These are phyloP conservation scores for Eurosta solidaginis DNA, from an alignment of 1,140 invertebrate species.

Conservation along the genomic window DNA sequence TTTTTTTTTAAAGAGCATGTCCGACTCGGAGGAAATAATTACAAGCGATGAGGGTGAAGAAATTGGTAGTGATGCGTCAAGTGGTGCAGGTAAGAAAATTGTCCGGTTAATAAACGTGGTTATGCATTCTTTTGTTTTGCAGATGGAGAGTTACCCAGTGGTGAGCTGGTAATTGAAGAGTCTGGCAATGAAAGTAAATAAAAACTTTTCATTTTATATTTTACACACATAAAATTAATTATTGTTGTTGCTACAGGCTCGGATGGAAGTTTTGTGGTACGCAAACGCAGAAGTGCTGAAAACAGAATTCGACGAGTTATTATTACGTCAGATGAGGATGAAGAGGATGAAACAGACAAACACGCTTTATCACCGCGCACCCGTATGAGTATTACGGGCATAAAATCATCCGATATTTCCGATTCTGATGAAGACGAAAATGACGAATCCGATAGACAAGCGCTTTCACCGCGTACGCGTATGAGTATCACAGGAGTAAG, in stretches of 20 bases:
- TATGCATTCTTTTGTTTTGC: not conserved
- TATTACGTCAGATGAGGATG: conserved; percentile 38
- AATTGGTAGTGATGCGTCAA: not conserved
- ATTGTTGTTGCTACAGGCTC: not conserved
- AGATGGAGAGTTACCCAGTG: not conserved
- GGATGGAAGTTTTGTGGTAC: conserved; percentile 6
- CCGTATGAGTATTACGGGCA: conserved; percentile 55
- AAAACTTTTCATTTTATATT: not conserved
- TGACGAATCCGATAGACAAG: conserved; percentile 46
- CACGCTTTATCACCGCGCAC: conserved; percentile 49
- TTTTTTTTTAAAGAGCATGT: conserved; percentile 5
- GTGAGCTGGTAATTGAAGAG: conserved; percentile 28
- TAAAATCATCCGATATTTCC: conserved; percentile 47
- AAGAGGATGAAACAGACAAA: conserved; percentile 48
- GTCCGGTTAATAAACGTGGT: not conserved
- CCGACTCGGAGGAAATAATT: conserved; percentile 31
- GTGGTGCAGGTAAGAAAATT: not conserved
- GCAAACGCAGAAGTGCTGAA: not conserved
- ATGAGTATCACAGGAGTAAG: conserved; percentile 56
- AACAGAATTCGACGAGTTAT: not conserved
- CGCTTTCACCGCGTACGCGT: conserved; percentile 49
- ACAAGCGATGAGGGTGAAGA: conserved; percentile 23
- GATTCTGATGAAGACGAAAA: conserved; percentile 46
- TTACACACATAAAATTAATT: not conserved
- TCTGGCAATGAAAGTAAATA: conserved; percentile 8